Conservation (phyloP, 2,888 invertebrate species). For the Hermaeophaga mercurialis region DNA sequence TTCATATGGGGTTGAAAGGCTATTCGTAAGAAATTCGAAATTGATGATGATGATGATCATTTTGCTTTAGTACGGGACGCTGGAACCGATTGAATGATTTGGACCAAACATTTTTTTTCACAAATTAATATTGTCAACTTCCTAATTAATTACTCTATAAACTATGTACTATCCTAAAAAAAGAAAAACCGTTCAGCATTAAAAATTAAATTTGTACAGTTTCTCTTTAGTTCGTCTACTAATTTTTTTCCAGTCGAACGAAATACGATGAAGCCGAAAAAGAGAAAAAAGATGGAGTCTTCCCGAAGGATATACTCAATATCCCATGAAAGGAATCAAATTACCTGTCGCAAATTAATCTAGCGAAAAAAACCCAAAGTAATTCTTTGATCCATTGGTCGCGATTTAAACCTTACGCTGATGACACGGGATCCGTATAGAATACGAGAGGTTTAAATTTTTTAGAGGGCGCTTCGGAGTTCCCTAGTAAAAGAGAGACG, state of each 20-base stretch:
- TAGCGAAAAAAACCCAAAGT: conserved; percentile 27
- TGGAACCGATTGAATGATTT: background rate
- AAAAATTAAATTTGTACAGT: too few species aligned
- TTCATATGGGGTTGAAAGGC: background rate
- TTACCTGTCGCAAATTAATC: conserved; percentile 31
- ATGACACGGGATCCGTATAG: conserved; percentile 19
- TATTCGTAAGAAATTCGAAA: background rate
- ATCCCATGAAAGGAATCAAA: conserved; percentile 30
- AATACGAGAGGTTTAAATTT: background rate
- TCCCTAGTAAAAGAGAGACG: too few species aligned
- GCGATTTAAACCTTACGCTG: conserved; percentile 21
- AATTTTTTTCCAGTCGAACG: conserved; percentile 2
- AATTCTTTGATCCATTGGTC: conserved; percentile 30
- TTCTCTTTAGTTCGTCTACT: background rate
- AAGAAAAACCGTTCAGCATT: too few species aligned
- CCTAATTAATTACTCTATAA: too few species aligned
- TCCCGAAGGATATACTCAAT: conserved; percentile 22
- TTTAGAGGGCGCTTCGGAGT: background rate
- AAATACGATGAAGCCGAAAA: background rate
- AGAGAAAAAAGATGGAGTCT: background rate
- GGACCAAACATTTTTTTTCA: too few species aligned
- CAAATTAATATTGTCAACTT: too few species aligned
- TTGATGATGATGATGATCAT: conserved; percentile 1
- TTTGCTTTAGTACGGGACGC: background rate
- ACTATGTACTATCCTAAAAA: too few species aligned